Conservation (phyloP, 2,797 vertebrate species). For the Cyprinodon diabolis region DNA sequence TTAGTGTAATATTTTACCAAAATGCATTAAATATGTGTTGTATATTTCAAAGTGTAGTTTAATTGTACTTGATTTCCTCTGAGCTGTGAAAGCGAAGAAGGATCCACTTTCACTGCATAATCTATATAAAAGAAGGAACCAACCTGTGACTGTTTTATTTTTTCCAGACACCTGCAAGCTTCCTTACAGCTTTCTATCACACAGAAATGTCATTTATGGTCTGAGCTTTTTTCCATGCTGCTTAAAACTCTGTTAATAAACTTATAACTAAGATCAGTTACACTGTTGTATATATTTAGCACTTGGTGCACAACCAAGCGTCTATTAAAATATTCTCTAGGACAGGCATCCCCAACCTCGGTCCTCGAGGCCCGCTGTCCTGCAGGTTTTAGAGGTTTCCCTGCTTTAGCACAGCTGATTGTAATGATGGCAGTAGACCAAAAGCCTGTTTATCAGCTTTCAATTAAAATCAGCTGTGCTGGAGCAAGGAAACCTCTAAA, state of each 20-base stretch:
- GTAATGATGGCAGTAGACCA: no score
- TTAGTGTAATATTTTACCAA: constrained; percentile 68
- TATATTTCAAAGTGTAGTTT: constrained; percentile 55
- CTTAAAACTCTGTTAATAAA: background rate
- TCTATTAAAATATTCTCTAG: background rate
- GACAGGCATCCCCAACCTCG: no score
- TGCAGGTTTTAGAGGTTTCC: no score
- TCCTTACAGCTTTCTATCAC: background rate
- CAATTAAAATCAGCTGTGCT: no score
- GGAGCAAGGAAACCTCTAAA: no score
- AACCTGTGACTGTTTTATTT: background rate
- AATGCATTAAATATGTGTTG: constrained; percentile 56
- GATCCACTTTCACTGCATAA: constrained; percentile 63
- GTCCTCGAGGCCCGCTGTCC: no score
- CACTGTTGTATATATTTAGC: background rate
- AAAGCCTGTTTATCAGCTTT: no score
- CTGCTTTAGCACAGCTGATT: no score
- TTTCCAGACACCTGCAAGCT: background rate
- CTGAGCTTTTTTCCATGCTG: background rate
- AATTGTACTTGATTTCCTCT: constrained; percentile 57
- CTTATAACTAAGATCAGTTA: background rate
- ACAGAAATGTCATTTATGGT: background rate
- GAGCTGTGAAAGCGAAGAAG: constrained; percentile 67
- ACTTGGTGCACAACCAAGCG: background rate
- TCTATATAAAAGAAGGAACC: constrained; percentile 45